phyloP scores from a whole-genome alignment of 2,113 vertebrate species.

The Nettapus auritus region DNA sequence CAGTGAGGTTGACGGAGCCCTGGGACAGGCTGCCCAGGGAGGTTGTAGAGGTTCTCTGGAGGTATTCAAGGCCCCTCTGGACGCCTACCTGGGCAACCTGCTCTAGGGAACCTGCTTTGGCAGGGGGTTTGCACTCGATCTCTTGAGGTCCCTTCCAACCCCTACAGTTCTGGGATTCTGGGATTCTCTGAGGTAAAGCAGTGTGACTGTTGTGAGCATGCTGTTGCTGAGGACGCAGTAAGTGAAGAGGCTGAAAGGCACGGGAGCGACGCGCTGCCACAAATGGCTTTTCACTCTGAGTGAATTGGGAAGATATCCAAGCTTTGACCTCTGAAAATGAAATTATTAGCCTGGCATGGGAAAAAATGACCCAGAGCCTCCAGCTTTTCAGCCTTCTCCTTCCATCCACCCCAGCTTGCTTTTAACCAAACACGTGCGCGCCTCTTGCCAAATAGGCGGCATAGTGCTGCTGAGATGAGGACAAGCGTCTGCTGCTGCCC shows the following conservation, averaged over 20 bases:
- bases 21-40: too few species aligned
- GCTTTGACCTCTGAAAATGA: conserved; percentile 4
- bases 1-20: too few species aligned
- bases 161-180: too few species aligned
- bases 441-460: neutral
- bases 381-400: neutral
- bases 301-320: neutral
- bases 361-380: neutral
- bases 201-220: neutral
- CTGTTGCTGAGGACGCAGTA: neutral
- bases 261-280: neutral
- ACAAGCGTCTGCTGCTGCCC: neutral
- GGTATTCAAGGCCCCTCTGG: too few species aligned
- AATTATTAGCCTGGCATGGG: conserved; percentile 16
- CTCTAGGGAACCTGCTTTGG: too few species aligned
- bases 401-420: neutral
- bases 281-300: neutral
- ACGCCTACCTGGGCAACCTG: too few species aligned
- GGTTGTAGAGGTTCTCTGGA: too few species aligned
- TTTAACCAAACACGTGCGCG: fast-evolving
- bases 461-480: neutral
- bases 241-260: neutral
- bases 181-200: neutral
- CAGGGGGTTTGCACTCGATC: too few species aligned
- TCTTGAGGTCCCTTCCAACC: too few species aligned